A percentile compares a stretch with the other conserved stretches of the same genome.
phyloP scores from a whole-genome alignment of 2,888 invertebrate genomes.

The Trichogramma evanescens region DNA sequence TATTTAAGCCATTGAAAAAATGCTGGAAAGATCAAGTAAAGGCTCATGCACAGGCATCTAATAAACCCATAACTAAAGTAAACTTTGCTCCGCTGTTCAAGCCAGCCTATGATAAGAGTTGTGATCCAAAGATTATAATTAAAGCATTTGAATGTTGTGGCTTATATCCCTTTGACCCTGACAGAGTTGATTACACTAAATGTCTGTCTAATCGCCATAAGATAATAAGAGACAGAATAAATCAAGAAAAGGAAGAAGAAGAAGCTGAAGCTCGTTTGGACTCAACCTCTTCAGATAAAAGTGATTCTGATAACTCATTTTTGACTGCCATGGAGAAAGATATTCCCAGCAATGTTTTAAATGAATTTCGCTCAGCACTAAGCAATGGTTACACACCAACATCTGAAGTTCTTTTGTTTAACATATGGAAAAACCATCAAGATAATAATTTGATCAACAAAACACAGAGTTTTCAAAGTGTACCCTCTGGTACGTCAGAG shows the following conservation, averaged over 20 bases:
- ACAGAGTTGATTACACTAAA: conserved; percentile 15
- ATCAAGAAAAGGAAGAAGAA: neutral
- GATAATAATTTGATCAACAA: no score
- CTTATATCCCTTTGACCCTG: conserved; percentile 10
- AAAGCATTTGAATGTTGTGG: conserved; percentile 17
- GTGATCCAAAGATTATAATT: conserved; percentile 2
- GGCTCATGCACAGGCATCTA: conserved; percentile 1
- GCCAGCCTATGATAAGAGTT: neutral
- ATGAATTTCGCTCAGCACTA: no score
- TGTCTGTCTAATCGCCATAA: conserved; percentile 11
- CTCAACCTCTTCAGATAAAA: neutral
- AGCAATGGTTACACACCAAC: no score
- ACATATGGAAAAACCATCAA: no score
- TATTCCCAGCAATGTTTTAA: no score
- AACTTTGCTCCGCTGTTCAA: conserved; percentile 15
- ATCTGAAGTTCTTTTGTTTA: no score
- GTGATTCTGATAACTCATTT: neutral
- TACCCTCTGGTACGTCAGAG: no score
- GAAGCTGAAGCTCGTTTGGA: neutral
- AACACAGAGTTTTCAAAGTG: no score
- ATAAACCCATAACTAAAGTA: conserved; percentile 2
- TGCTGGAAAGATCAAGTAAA: conserved; percentile 3
- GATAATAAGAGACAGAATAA: neutral
- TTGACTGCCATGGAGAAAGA: no score
- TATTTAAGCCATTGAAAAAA: conserved; percentile 12